These are phyloP conservation scores for Pseudopodoces humilis DNA, from an alignment of 2,113 vertebrate genomes.

Conservation along the genomic window DNA sequence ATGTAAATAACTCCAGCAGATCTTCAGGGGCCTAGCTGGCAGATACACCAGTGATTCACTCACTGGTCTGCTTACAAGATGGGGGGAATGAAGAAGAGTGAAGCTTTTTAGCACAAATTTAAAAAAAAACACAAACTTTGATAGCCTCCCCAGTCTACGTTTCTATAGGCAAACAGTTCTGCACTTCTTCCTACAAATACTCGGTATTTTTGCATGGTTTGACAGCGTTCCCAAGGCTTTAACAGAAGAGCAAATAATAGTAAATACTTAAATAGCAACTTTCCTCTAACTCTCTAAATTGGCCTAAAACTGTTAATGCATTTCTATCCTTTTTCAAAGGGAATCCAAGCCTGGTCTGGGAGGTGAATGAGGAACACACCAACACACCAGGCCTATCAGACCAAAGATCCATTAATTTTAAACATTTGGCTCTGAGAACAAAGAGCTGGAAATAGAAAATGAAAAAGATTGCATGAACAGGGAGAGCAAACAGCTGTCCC, in stretches of 20 bases:
- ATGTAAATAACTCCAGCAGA: background rate
- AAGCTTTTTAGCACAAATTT: background rate
- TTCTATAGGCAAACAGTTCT: background rate
- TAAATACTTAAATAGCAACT: background rate
- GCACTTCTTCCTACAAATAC: background rate
- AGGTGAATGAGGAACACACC: background rate
- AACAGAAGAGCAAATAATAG: background rate
- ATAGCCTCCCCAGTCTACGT: background rate
- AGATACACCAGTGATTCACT: background rate
- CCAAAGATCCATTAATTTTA: background rate
- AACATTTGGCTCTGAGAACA: background rate
- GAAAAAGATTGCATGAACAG: background rate
- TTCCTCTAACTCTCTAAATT: background rate
- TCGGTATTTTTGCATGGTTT: background rate
- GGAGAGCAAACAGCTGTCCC: background rate
- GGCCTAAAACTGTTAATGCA: background rate
- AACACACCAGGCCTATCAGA: background rate
- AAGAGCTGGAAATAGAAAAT: background rate
- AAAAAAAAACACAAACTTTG: background rate
- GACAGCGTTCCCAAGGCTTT: background rate
- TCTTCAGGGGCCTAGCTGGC: background rate
- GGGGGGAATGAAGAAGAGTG: accelerated
- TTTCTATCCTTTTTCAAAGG: background rate
- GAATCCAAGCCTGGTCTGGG: background rate
- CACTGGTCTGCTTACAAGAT: background rate